phyloP scores from a whole-genome alignment of 2,797 vertebrate genomes.

The Hemibagrus guttatus region DNA sequence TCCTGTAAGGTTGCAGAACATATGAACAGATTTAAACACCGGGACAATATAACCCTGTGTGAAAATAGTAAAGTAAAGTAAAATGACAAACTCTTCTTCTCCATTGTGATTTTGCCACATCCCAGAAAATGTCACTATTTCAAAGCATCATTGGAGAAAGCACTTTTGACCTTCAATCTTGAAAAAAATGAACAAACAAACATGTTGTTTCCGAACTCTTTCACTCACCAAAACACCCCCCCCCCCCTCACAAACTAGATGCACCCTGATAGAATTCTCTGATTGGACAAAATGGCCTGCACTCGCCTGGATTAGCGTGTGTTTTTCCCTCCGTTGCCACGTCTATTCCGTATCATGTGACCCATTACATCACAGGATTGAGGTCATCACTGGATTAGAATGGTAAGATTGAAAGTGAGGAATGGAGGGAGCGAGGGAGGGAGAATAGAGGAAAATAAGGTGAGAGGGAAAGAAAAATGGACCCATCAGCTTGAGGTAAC shows the following conservation, averaged over 20 bases:
- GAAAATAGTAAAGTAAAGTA: background rate
- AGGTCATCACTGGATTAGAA: conserved; percentile 80
- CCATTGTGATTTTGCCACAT: background rate
- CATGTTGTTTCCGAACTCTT: background rate
- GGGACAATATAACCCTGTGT: background rate
- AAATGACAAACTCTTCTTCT: background rate
- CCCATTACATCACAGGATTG: conserved; percentile 83
- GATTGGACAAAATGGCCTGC: conserved; percentile 65
- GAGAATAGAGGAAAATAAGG: conserved; percentile 58
- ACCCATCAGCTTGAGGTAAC: background rate
- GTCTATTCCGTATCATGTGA: conserved; percentile 71
- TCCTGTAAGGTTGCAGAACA: background rate
- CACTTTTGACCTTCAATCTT: background rate
- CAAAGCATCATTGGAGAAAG: background rate
- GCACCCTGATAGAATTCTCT: conserved; percentile 63
- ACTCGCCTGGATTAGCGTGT: conserved; percentile 69
- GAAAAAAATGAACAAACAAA: conserved; percentile 3
- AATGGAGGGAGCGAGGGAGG: conserved; percentile 61
- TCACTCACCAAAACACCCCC: background rate
- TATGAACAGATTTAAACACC: background rate
- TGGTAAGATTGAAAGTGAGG: conserved; percentile 47
- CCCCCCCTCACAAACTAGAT: background rate
- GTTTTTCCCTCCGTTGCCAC: conserved; percentile 62
- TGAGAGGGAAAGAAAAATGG: conserved; percentile 26
- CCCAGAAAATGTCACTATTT: background rate